A percentile compares a stretch with the other conserved stretches of the same genome.
Evolutionary conservation across 2,888 invertebrate genomes (phyloP).

Genomic region (Stenoptilia bipunctidactyla): DNA sequence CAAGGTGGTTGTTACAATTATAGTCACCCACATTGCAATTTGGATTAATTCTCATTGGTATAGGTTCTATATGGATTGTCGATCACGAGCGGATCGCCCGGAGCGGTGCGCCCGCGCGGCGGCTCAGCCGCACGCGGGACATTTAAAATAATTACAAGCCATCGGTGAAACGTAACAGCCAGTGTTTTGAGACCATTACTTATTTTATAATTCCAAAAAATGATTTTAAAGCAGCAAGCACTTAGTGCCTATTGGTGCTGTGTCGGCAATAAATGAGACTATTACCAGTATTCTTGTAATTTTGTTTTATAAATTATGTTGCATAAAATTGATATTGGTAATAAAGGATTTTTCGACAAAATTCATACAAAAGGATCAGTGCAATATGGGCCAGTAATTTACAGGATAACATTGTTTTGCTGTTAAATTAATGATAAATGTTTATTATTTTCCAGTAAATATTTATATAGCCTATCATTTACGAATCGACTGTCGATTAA

Average conservation of each 20-base stretch:
- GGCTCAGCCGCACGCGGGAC: slow-evolving; percentile 52
- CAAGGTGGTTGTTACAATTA: too few relatives aligned
- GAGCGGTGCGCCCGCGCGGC: slow-evolving; percentile 18
- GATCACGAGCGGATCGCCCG: slow-evolving; percentile 38
- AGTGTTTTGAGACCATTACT: slow-evolving; percentile 69
- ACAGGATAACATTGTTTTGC: not conserved
- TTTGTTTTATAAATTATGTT: slow-evolving; percentile 30
- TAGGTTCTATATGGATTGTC: slow-evolving; percentile 59
- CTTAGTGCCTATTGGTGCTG: slow-evolving; percentile 51
- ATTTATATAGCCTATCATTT: too few relatives aligned
- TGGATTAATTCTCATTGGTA: slow-evolving; percentile 15
- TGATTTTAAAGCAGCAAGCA: slow-evolving; percentile 52
- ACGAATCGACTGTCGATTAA: too few relatives aligned
- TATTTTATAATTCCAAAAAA: slow-evolving; percentile 67
- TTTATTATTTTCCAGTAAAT: too few relatives aligned
- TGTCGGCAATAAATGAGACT: slow-evolving; percentile 43
- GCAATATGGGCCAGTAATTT: not conserved
- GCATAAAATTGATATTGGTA: slow-evolving; percentile 20
- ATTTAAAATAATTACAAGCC: slow-evolving; percentile 74
- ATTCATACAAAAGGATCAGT: slow-evolving; percentile 1
- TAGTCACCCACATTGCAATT: slow-evolving; percentile 12
- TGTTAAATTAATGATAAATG: not conserved
- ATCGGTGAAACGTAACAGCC: slow-evolving; percentile 64
- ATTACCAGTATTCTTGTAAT: slow-evolving; percentile 39
- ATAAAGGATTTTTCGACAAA: slow-evolving; percentile 5